These are phyloP conservation scores for Epiblema foenella DNA, from an alignment of 2,888 invertebrate genomes.

Conservation along the genomic window DNA sequence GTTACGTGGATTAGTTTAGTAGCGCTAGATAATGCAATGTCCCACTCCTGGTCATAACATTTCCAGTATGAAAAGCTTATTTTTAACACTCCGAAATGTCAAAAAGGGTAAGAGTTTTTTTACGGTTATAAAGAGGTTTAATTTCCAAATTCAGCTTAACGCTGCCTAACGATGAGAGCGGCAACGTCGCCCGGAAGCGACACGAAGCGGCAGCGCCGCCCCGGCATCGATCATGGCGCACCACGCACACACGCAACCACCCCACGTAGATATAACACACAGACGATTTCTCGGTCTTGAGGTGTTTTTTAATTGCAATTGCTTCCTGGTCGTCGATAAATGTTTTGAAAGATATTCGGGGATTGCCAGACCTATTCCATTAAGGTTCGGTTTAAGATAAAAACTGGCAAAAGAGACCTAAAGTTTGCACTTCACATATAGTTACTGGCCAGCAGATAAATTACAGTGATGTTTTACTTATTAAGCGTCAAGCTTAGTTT, in stretches of 20 bases:
- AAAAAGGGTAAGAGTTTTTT: conserved; percentile 25
- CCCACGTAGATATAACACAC: conserved; percentile 44
- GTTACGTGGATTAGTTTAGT: not conserved
- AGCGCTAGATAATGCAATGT: not conserved
- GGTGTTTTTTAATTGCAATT: conserved; percentile 46
- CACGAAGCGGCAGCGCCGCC: conserved; percentile 87
- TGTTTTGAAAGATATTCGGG: conserved; percentile 1
- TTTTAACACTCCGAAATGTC: conserved; percentile 19
- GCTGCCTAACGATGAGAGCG: conserved; percentile 63
- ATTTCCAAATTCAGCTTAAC: conserved; percentile 60
- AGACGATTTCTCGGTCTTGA: conserved; percentile 52
- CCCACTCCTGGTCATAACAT: not conserved
- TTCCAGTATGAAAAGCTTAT: not conserved
- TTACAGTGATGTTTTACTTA: too few relatives aligned
- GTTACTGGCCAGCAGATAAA: too few relatives aligned
- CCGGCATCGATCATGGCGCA: conserved; percentile 86
- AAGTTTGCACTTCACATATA: too few relatives aligned
- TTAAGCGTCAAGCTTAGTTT: too few relatives aligned
- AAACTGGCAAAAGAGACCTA: not conserved
- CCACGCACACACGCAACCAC: conserved; percentile 59
- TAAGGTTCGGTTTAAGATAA: not conserved
- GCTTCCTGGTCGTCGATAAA: not conserved
- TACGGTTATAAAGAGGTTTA: conserved; percentile 57
- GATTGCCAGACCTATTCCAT: not conserved
- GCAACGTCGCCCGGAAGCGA: conserved; percentile 86